Evolutionary conservation across 2,113 vertebrate genomes (phyloP).

Genomic region (Xyrauchen texanus): DNA sequence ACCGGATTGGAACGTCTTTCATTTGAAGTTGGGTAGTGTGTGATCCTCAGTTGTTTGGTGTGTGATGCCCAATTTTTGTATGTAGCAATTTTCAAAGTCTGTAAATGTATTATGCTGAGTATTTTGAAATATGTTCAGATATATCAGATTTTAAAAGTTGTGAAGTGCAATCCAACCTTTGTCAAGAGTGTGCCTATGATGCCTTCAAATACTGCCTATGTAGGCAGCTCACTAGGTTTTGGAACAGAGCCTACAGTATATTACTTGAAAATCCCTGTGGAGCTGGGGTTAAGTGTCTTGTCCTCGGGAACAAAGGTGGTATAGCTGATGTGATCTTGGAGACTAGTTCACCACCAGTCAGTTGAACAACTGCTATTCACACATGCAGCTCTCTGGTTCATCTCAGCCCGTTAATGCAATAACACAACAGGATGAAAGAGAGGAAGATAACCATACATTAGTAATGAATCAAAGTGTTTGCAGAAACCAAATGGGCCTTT

Average conservation of each 20-base stretch:
- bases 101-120: too few species aligned
- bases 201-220: neutral
- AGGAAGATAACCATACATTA: constrained; percentile 26
- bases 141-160: too few species aligned
- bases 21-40: too few species aligned
- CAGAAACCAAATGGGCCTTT: constrained; percentile 42
- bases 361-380: neutral
- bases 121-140: too few species aligned
- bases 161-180: too few species aligned
- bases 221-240: neutral
- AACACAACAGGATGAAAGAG: constrained; percentile 24
- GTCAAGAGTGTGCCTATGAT: neutral
- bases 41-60: too few species aligned
- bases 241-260: neutral
- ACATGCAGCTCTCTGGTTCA: too few species aligned
- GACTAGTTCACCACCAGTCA: constrained; percentile 5
- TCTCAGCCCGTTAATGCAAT: constrained; percentile 2
- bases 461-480: constrained; percentile 33
- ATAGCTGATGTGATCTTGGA: neutral
- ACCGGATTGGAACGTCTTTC: too few species aligned
- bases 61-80: too few species aligned
- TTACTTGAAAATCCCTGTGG: too few species aligned
- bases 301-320: neutral
- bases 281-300: constrained; percentile 4
- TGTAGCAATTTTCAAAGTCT: too few species aligned